Conservation (phyloP, 2,888 invertebrate species). For the Melikaiella ostensackeni region DNA sequence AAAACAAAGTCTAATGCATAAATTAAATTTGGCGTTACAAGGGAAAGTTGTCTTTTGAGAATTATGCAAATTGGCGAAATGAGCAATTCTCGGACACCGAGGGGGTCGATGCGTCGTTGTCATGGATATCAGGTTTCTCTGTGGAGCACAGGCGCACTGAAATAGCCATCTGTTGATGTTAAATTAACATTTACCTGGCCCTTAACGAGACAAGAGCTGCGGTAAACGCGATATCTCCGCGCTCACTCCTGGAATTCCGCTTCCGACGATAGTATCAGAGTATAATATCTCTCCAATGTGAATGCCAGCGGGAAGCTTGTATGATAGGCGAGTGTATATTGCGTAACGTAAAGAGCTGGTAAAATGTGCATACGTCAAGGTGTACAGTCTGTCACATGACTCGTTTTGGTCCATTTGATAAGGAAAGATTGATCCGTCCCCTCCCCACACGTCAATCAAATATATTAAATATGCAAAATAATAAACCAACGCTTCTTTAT, state of each 20-base stretch:
- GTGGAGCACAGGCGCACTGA: not conserved
- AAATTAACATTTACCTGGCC: constrained; percentile 36
- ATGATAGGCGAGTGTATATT: constrained; percentile 26
- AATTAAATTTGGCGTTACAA: not conserved
- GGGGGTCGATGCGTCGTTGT: constrained; percentile 1
- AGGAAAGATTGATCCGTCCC: not conserved
- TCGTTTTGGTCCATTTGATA: not conserved
- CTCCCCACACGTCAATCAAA: not conserved
- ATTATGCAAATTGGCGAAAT: constrained; percentile 17
- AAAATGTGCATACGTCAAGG: constrained; percentile 2
- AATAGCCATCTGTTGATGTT: constrained; percentile 27
- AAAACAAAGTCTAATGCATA: not conserved
- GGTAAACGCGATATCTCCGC: constrained; percentile 12
- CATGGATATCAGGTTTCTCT: constrained; percentile 20
- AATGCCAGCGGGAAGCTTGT: constrained; percentile 34
- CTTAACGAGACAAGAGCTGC: constrained; percentile 38
- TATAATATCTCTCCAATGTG: constrained; percentile 32
- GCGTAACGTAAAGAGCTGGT: constrained; percentile 15
- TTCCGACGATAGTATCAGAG: constrained; percentile 35
- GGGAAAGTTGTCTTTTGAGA: constrained; percentile 7
- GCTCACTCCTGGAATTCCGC: constrained; percentile 24
- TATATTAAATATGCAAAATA: constrained; percentile 11
- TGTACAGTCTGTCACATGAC: not conserved
- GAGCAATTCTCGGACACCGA: constrained; percentile 4
- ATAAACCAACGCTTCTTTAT: not conserved